Evolutionary conservation across 2,797 vertebrate species (phyloP), one percentile per base, ranked within the genome.

Genomic region (Mormyrops attenuatus): DNA sequence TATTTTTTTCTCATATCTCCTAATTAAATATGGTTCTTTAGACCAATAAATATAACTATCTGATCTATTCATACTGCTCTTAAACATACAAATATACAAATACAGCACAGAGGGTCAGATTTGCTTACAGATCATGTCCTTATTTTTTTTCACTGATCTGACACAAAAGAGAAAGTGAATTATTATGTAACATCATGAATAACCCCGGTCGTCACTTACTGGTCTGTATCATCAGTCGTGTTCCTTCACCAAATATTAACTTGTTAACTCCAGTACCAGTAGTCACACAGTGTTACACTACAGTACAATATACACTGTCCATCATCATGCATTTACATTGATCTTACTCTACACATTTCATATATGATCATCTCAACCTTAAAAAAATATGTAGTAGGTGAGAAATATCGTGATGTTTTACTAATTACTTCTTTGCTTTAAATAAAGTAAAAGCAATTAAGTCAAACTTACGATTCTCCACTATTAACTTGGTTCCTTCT

Each of bases 211-310:
- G 77, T 44, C 38, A 63, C 8, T 92, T 89, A 91, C 91, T 88
- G 89, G 82, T 47, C 88, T 90, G 53, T 52, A 90, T 22, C 2
- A 52, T 92, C 8, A 93, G 82, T 41, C 88, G 87, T 6, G 89
- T 91, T 85, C 88, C 91, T 41, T 90, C 89, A 26, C 90, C 91
- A 90, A 92, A 93, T 50, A 90, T 89, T 3, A 92, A 2, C 52
- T 88, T 90, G 15, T 15, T 63, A 30, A 50, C 8, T 7, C 2
- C 30, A 55, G 63, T 0, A 11, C 88, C 89, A 73, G 22, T 20
- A 77, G 82, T 89, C 90, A 90, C 90, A 92, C 92, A 92, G 66
- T 85, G 26, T 92, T 93, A 84, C 88, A 90, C 41, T 69, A 89
- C 26, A 66, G 63, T 30, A 66, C 63, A 66, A 11, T 66, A 30